phyloP scores from a whole-genome alignment of 1,140 invertebrate species.

The Luehdorfia chinensis region DNA sequence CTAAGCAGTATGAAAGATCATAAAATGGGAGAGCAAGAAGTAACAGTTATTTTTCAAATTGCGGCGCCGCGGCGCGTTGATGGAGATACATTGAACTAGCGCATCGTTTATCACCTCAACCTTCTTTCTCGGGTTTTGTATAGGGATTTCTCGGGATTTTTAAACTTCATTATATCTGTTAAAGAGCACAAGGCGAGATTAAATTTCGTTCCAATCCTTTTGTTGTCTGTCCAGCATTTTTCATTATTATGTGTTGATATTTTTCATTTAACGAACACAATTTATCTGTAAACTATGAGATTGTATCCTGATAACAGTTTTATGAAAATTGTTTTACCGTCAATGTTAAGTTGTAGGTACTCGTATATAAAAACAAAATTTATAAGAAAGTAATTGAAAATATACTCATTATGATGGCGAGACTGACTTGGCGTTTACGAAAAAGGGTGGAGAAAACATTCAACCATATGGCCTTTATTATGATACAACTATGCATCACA shows the following conservation, averaged over 20 bases:
- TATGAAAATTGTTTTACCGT: no score
- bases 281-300: conserved; percentile 3
- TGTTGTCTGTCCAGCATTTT: conserved; percentile 20
- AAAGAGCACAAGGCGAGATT: conserved; percentile 35
- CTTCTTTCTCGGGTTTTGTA: conserved; percentile 48
- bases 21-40: conserved; percentile 30
- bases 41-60: conserved; percentile 53
- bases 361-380: no score
- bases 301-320: background rate
- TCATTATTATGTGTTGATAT: conserved; percentile 14
- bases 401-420: no score
- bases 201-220: conserved; percentile 34
- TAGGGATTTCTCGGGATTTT: conserved; percentile 40
- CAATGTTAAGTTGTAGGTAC: no score
- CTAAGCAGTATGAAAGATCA: conserved; percentile 24
- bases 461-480: no score
- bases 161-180: conserved; percentile 45
- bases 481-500: no score
- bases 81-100: conserved; percentile 58
- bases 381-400: no score
- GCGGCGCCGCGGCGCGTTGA: conserved; percentile 44
- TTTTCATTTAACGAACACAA: conserved; percentile 18
- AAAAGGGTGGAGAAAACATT: no score
- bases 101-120: conserved; percentile 63
- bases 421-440: no score